phyloP scores from a whole-genome alignment of 1,140 invertebrate genomes.

The Zaprionus camerounensis region DNA sequence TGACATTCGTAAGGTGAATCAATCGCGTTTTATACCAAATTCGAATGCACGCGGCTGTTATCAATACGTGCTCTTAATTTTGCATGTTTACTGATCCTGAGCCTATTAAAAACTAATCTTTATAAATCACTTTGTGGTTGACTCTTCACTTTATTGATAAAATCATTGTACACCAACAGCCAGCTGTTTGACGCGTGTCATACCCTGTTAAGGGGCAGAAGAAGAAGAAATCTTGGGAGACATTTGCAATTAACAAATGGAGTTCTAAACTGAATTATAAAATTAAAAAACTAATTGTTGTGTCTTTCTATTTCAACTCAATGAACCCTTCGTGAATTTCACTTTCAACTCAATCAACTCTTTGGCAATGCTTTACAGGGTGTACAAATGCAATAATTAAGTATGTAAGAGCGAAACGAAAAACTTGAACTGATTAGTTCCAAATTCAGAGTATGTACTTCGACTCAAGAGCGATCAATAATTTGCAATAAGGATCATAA shows the following conservation, averaged over 20 bases:
- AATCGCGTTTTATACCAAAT: not conserved
- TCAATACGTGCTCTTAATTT: not conserved
- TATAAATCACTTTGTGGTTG: not conserved
- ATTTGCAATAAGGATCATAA: too few species aligned
- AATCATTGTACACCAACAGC: not conserved
- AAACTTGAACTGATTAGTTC: not conserved
- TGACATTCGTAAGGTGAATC: not conserved
- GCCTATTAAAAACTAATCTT: not conserved
- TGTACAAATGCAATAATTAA: not conserved
- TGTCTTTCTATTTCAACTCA: too few species aligned
- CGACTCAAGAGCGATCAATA: not conserved
- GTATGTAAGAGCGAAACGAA: not conserved
- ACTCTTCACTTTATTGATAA: not conserved
- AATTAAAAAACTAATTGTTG: too few species aligned
- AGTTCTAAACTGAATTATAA: too few species aligned
- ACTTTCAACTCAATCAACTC: not conserved
- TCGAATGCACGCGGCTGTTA: not conserved
- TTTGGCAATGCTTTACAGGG: not conserved
- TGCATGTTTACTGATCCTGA: not conserved
- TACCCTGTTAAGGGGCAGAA: not conserved
- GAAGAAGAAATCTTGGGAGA: not conserved
- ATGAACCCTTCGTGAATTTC: too few species aligned
- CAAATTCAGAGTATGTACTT: not conserved
- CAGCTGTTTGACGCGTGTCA: not conserved
- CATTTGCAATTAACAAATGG: too few species aligned